Evolutionary conservation across 2,888 invertebrate species (phyloP).

Genomic region (Rhagophthalmus giganteus): DNA sequence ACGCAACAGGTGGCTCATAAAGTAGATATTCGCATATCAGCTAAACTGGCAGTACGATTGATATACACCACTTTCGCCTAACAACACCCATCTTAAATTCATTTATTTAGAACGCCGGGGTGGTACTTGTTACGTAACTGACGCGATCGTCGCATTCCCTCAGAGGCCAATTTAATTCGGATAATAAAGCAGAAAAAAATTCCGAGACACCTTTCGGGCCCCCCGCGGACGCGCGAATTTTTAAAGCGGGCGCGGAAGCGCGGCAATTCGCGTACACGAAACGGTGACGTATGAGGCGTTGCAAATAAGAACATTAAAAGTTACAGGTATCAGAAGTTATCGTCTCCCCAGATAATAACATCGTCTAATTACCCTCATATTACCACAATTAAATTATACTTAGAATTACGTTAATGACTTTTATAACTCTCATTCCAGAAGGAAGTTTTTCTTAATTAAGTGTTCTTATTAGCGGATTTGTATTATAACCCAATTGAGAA

Average conservation of each 20-base stretch:
- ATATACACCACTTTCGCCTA: conserved; percentile 43
- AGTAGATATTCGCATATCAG: conserved; percentile 60
- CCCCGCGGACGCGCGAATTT: no score
- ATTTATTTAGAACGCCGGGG: no score
- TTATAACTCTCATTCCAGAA: conserved; percentile 33
- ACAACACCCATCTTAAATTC: conserved; percentile 25
- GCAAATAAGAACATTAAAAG: conserved; percentile 42
- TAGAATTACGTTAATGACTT: conserved; percentile 40
- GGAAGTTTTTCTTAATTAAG: conserved; percentile 35
- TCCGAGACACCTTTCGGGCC: no score
- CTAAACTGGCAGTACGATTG: conserved; percentile 53
- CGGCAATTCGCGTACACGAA: conserved; percentile 9
- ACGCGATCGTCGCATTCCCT: no score
- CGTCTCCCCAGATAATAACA: conserved; percentile 42
- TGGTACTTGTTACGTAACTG: no score
- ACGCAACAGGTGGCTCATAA: conserved; percentile 59
- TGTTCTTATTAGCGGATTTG: conserved; percentile 12
- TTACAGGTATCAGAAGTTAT: conserved; percentile 43
- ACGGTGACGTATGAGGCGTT: conserved; percentile 35
- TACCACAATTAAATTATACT: conserved; percentile 43
- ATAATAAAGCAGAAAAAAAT: no score
- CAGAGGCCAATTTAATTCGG: no score
- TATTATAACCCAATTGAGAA: not conserved
- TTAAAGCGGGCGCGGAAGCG: no score
- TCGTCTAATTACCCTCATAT: conserved; percentile 43